Evolutionary conservation across 1,140 invertebrate species (phyloP).

Genomic region (Calephelis virginiensis): DNA sequence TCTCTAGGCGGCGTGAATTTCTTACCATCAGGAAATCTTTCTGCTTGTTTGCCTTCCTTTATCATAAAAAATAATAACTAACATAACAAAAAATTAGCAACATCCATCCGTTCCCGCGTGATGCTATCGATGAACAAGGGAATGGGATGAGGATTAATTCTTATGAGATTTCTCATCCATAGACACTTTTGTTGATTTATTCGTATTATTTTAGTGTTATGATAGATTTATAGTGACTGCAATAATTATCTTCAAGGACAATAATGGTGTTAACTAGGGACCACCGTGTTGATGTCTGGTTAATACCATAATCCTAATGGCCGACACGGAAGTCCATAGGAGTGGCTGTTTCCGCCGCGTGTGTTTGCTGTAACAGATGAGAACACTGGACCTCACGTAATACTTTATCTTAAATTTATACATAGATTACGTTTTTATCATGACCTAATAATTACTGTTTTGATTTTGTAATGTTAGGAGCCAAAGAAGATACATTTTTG

Average conservation of each 20-base stretch:
- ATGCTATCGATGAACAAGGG: no score
- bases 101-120: no score
- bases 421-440: background rate
- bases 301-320: constrained; percentile 56
- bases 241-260: background rate
- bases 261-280: constrained; percentile 24
- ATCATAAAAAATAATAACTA: no score
- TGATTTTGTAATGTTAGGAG: no score
- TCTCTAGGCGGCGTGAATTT: no score
- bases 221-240: background rate
- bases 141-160: no score
- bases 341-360: constrained; percentile 36
- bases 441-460: background rate
- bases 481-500: no score
- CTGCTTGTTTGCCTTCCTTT: no score
- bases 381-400: constrained; percentile 18
- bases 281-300: constrained; percentile 47
- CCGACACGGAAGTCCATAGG: constrained; percentile 40
- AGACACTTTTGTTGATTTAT: no score
- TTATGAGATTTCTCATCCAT: no score
- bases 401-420: constrained; percentile 11
- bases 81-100: no score
- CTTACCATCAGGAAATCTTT: no score
- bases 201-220: background rate
- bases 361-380: constrained; percentile 12